Percentiles rank a stretch among this genome's conserved stretches.
These are phyloP conservation scores for Abramis brama DNA, from an alignment of 2,113 vertebrate species.

Conservation along the genomic window DNA sequence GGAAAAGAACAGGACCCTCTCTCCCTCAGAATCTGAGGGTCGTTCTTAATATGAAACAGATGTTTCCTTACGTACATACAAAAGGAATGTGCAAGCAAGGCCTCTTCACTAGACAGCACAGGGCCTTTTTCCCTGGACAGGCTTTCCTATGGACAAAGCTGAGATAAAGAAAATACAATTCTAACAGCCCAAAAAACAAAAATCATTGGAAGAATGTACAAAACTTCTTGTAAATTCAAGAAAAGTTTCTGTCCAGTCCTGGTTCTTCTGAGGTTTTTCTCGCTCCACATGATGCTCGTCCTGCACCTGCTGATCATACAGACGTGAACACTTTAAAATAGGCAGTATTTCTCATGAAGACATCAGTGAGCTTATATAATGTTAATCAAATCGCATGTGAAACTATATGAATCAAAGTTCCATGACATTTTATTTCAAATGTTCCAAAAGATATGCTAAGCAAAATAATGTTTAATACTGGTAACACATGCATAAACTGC, in stretches of 20 bases:
- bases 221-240: too few species aligned
- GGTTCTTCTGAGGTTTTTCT: conserved; percentile 64
- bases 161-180: too few species aligned
- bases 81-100: too few species aligned
- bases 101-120: too few species aligned
- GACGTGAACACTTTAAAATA: neutral
- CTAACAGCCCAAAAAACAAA: too few species aligned
- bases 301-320: conserved; percentile 64
- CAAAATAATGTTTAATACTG: neutral
- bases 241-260: conserved; percentile 48
- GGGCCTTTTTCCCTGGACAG: too few species aligned
- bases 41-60: too few species aligned
- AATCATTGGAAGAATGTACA: too few species aligned
- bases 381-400: neutral
- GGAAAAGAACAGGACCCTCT: too few species aligned
- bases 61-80: too few species aligned
- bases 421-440: neutral
- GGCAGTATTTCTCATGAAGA: neutral
- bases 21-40: too few species aligned
- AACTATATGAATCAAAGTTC: neutral
- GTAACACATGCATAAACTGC: neutral
- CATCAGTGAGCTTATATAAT: neutral
- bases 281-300: conserved; percentile 62
- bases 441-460: neutral
- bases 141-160: too few species aligned